These are phyloP conservation scores for Genyomyrus donnyi DNA, from an alignment of 2,113 vertebrate species.

Conservation along the genomic window DNA sequence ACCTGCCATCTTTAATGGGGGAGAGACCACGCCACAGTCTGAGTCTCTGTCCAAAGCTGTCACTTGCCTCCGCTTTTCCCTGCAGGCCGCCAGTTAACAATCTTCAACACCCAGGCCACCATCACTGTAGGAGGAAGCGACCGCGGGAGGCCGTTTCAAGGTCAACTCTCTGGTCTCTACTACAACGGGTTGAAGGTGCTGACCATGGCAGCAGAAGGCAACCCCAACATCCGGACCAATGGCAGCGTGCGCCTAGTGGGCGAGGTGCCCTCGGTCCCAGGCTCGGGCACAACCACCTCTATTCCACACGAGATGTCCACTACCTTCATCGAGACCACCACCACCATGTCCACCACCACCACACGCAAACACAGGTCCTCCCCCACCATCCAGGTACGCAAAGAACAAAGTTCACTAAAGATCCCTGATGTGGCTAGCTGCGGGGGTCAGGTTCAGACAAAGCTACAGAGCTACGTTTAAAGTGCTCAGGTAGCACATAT, in stretches of 20 bases:
- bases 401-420: background rate
- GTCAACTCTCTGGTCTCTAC: constrained; percentile 94
- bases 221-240: constrained; percentile 88
- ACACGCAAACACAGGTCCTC: constrained; percentile 88
- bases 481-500: constrained; percentile 1
- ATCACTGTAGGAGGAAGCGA: constrained; percentile 90
- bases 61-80: constrained; percentile 39
- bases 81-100: constrained; percentile 90
- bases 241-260: constrained; percentile 93
- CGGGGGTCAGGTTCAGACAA: background rate
- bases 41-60: background rate
- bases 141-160: constrained; percentile 87
- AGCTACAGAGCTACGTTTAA: constrained; percentile 1
- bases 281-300: constrained; percentile 80
- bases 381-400: constrained; percentile 78
- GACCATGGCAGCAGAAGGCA: constrained; percentile 91
- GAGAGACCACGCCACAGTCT: background rate
- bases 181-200: constrained; percentile 96
- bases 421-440: background rate
- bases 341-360: constrained; percentile 94
- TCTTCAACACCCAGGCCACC: constrained; percentile 99
- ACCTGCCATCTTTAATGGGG: background rate
- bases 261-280: constrained; percentile 76
- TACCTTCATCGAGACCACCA: constrained; percentile 92
- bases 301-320: constrained; percentile 90